Evolutionary conservation across 2,113 vertebrate genomes (phyloP), one percentile per base, ranked within the genome.

Genomic region (Ameiurus melas): DNA sequence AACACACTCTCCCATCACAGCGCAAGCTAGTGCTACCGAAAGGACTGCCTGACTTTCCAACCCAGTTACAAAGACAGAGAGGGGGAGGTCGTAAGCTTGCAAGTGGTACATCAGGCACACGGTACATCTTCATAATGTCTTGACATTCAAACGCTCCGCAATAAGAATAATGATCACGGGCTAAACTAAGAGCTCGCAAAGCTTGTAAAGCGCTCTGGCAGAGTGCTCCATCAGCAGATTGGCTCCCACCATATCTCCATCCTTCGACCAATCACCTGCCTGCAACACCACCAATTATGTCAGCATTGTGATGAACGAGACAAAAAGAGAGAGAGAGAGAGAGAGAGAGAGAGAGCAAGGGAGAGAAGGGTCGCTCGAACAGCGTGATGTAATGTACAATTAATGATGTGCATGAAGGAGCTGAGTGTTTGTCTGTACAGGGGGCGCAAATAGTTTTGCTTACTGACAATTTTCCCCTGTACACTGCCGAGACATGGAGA

Each of bases 151-250:
- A 88, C 71, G 88, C 70, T 86, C 43, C 13, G 2, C 85, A 36
- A 47, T 19, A 78, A 88, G 86, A 89, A 79, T 86, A 89, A 91
- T 36, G 86, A 80, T 36, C 30, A 14, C 1, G 17, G 53, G 39
- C 25, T 53, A 88, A 91, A 84, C 68, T 68, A 68, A 83, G 55
- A 88, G 73, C 84, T 88, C 80, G 33, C 86, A 77, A 91, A 91
- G 83, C 80, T 47, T 43, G 47, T 84, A 84, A 86, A 75, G 22
- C 36, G 81, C 64, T 43, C 17, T 39, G 60, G 58, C 89, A 68
- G 82, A 71, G 68, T 78, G 83, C 58, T 43, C 39, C 64, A 43
- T 85, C 73, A 88, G 86, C 84, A 87, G 78, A 58, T 57, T 78
- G 25, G 5, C 57, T 68, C 79, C 43, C 71, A 25, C 84, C 33